phyloP scores from a whole-genome alignment of 2,888 invertebrate genomes.

The Folsomia manolachei region DNA sequence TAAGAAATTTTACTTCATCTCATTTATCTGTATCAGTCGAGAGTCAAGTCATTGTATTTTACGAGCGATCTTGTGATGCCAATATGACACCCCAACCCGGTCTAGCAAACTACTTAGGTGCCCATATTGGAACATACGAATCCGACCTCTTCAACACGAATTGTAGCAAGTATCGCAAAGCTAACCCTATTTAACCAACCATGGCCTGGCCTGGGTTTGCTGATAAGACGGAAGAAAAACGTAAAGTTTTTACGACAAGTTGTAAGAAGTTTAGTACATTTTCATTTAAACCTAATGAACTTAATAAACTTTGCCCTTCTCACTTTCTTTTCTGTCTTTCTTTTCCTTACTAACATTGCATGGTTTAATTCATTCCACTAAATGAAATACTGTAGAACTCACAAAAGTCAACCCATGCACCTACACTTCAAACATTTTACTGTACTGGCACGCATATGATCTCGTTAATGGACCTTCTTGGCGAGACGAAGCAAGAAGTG shows the following conservation, averaged over 20 bases:
- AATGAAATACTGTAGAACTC: not conserved
- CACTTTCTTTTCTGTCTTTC: not conserved
- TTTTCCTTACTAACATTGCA: not conserved
- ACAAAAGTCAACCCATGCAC: not conserved
- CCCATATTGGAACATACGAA: too few species aligned
- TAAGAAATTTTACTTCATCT: not conserved
- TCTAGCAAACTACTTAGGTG: too few species aligned
- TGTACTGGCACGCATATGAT: too few species aligned
- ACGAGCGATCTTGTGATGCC: not conserved
- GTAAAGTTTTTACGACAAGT: constrained; percentile 9
- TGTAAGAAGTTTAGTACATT: not conserved
- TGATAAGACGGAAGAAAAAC: constrained; percentile 2
- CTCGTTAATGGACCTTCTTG: too few species aligned
- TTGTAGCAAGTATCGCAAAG: not conserved
- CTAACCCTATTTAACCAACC: not conserved
- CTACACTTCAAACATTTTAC: too few species aligned
- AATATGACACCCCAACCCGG: not conserved
- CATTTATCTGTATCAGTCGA: not conserved
- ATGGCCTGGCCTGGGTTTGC: not conserved
- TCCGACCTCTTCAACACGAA: not conserved
- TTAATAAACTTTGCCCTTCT: constrained; percentile 5
- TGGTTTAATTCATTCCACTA: not conserved
- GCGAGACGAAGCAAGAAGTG: too few species aligned
- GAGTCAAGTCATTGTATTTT: not conserved
- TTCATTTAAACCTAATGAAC: constrained; percentile 13